phyloP scores from a whole-genome alignment of 2,113 vertebrate species.

The Euleptes europaea region DNA sequence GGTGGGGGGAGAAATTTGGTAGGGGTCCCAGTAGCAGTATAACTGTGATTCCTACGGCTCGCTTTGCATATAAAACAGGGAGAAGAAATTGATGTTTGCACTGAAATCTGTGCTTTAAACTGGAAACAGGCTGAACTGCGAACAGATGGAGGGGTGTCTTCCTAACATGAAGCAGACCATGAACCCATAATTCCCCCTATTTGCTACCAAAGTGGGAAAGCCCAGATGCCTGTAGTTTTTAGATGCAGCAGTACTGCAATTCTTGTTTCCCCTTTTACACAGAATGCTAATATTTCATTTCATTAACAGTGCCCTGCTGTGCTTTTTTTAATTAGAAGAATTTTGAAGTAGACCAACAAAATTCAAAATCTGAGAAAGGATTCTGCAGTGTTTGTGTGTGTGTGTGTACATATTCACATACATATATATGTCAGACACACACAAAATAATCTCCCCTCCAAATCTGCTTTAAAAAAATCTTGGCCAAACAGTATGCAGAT shows the following conservation, averaged over 20 bases:
- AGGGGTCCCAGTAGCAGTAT: conserved; percentile 65
- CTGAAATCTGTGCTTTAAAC: conserved; percentile 74
- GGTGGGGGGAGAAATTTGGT: conserved; percentile 69
- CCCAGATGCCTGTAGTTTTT: conserved; percentile 74
- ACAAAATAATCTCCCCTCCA: neutral
- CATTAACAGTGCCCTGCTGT: conserved; percentile 43
- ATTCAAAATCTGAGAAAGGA: neutral
- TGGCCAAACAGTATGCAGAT: neutral
- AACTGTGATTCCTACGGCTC: conserved; percentile 61
- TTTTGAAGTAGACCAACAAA: conserved; percentile 17
- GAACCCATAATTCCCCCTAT: conserved; percentile 78
- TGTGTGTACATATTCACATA: neutral
- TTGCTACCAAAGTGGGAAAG: conserved; percentile 82
- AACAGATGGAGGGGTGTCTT: conserved; percentile 83
- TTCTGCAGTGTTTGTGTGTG: neutral
- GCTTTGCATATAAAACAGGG: conserved; percentile 73
- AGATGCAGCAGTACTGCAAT: conserved; percentile 76
- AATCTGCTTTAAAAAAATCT: neutral
- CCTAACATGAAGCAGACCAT: conserved; percentile 72
- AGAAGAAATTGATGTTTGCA: conserved; percentile 71
- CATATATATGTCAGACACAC: neutral
- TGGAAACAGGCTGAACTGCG: conserved; percentile 70
- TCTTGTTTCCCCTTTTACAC: conserved; percentile 56
- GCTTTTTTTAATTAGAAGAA: conserved; percentile 46
- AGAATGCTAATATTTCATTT: neutral